These are phyloP conservation scores for Micromesistius poutassou DNA, from an alignment of 2,797 vertebrate species.

Conservation along the genomic window DNA sequence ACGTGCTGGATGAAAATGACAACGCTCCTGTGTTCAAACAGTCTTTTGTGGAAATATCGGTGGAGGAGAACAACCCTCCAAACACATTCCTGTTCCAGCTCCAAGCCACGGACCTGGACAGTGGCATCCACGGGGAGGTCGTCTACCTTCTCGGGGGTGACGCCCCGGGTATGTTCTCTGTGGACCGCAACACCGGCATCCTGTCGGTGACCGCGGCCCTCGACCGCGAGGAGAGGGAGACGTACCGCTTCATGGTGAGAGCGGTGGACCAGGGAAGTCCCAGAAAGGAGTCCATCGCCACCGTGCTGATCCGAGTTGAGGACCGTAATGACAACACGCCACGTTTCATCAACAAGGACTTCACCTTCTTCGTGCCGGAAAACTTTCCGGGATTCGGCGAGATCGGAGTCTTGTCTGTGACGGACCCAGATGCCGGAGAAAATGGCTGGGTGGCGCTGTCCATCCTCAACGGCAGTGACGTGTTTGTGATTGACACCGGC, in stretches of 20 bases:
- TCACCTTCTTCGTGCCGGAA: slow-evolving; percentile 97
- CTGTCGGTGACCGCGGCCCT: slow-evolving; percentile 86
- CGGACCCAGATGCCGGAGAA: slow-evolving; percentile 87
- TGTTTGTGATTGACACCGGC: slow-evolving; percentile 96
- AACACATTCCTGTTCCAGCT: slow-evolving; percentile 88
- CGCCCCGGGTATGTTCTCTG: slow-evolving; percentile 83
- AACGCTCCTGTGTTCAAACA: slow-evolving; percentile 91
- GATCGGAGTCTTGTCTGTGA: slow-evolving; percentile 94
- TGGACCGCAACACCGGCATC: slow-evolving; percentile 85
- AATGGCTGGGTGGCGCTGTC: slow-evolving; percentile 97
- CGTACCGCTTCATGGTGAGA: slow-evolving; percentile 89
- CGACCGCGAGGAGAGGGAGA: slow-evolving; percentile 95
- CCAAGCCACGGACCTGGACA: slow-evolving; percentile 89
- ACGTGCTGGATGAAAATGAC: slow-evolving; percentile 92
- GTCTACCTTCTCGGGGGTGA: slow-evolving; percentile 87
- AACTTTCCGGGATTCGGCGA: slow-evolving; percentile 97
- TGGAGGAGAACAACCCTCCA: slow-evolving; percentile 93
- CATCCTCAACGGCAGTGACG: slow-evolving; percentile 91
- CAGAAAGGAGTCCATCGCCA: slow-evolving; percentile 87
- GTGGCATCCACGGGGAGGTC: slow-evolving; percentile 81
- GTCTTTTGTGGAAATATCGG: slow-evolving; percentile 81
- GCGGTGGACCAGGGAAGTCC: slow-evolving; percentile 89
- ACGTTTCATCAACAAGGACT: slow-evolving; percentile 97
- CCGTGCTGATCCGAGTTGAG: slow-evolving; percentile 84
- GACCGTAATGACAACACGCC: slow-evolving; percentile 98